Evolutionary conservation across 2,113 vertebrate genomes (phyloP).

Genomic region (Nipponia nippon): DNA sequence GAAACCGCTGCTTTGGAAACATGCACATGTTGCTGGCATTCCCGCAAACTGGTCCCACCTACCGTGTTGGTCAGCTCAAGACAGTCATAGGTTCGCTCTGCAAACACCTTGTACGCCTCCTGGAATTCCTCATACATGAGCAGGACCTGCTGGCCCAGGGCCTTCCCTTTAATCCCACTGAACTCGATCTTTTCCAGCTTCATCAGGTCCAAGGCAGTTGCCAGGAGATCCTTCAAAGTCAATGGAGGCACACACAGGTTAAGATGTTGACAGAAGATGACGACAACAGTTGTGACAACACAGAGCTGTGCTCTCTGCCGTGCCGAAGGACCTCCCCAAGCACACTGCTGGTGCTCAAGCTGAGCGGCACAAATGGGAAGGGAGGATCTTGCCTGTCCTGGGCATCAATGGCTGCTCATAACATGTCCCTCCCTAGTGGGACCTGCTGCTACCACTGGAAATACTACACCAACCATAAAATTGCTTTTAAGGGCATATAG

Average conservation of each 20-base stretch:
- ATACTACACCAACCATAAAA: background rate
- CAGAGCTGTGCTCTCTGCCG: fast-evolving
- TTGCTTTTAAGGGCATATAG: background rate
- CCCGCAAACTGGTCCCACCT: background rate
- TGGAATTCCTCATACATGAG: constrained; percentile 79
- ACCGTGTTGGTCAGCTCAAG: constrained; percentile 81
- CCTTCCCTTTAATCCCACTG: constrained; percentile 81
- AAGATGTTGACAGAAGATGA: background rate
- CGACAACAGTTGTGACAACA: background rate
- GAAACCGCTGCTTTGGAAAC: background rate
- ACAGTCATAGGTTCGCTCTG: constrained; percentile 79
- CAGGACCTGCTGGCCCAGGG: constrained; percentile 80
- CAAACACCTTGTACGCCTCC: constrained; percentile 75
- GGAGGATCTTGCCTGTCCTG: background rate
- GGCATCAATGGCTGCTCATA: background rate
- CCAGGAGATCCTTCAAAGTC: constrained; percentile 76
- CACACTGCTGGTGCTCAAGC: background rate
- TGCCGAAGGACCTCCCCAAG: background rate
- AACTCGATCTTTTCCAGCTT: constrained; percentile 89
- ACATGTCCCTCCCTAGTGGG: no score
- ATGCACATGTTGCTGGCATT: background rate
- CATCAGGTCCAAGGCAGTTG: constrained; percentile 81
- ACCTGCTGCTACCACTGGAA: background rate
- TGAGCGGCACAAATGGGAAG: background rate
- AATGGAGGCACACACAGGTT: background rate